phyloP scores from a whole-genome alignment of 2,797 vertebrate genomes.

The Typhlichthys eigenmanni region DNA sequence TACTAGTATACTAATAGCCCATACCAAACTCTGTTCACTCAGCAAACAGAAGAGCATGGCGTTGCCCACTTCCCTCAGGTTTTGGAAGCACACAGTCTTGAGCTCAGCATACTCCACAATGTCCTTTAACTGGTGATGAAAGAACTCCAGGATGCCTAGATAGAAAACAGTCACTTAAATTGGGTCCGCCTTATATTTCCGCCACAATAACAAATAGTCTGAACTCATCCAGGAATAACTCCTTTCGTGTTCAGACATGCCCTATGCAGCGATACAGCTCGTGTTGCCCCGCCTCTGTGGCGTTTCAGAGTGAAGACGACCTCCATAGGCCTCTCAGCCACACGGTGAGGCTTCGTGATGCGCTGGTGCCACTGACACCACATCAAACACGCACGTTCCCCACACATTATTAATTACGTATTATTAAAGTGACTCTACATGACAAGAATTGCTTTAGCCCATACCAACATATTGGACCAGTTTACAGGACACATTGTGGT shows the following conservation, averaged over 20 bases:
- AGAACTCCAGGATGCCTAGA: slow-evolving; percentile 96
- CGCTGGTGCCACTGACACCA: background rate
- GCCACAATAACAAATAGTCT: background rate
- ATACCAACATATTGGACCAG: no score
- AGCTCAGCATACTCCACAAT: slow-evolving; percentile 97
- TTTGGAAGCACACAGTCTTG: slow-evolving; percentile 98
- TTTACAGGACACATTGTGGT: background rate
- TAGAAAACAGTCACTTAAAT: slow-evolving; percentile 1
- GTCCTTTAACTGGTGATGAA: slow-evolving; percentile 98
- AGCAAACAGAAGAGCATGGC: slow-evolving; percentile 96
- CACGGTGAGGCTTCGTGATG: background rate
- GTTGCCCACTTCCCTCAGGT: slow-evolving; percentile 96
- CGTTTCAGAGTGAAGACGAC: background rate
- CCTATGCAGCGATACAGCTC: background rate
- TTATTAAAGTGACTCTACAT: no score
- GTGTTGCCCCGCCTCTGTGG: background rate
- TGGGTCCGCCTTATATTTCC: background rate
- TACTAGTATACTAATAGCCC: slow-evolving; percentile 20
- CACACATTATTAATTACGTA: no score
- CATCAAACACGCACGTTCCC: no score
- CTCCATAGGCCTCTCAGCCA: background rate
- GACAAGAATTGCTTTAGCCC: no score
- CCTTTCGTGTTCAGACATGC: no score
- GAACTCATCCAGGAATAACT: no score
- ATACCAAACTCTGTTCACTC: slow-evolving; percentile 97